Conservation (phyloP, 2,888 invertebrate species). For the Brenthis daphne region DNA sequence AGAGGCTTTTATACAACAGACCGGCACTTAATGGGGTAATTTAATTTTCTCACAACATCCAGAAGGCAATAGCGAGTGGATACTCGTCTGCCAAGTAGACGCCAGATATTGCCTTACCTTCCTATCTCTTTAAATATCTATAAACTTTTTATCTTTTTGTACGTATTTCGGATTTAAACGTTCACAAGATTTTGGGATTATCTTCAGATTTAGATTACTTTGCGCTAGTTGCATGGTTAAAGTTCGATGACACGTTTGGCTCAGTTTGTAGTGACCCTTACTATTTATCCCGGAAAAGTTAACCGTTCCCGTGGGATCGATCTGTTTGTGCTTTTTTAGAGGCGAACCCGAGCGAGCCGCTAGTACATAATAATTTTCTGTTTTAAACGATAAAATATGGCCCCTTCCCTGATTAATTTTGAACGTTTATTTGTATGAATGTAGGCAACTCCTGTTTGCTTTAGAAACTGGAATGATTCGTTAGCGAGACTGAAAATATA, state of each 20-base stretch:
- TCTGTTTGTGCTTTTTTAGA: no score
- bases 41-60: constrained; percentile 68
- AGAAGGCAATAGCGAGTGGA: constrained; percentile 49
- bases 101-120: constrained; percentile 46
- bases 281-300: no score
- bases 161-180: constrained; percentile 20
- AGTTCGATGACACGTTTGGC: neutral
- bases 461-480: constrained; percentile 53
- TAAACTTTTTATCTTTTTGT: constrained; percentile 34
- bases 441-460: constrained; percentile 35
- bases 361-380: no score
- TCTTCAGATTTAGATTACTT: neutral
- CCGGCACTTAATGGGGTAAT: constrained; percentile 66
- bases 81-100: constrained; percentile 46
- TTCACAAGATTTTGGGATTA: constrained; percentile 9
- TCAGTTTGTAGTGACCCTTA: neutral
- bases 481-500: constrained; percentile 62
- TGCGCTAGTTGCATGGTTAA: neutral
- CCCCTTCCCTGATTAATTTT: constrained; percentile 25
- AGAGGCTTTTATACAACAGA: constrained; percentile 36
- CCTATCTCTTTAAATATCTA: constrained; percentile 43
- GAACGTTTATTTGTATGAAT: constrained; percentile 26
- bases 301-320: no score
- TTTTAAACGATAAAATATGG: constrained; percentile 17
- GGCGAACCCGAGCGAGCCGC: no score